phyloP scores from a whole-genome alignment of 2,113 vertebrate species.

The Paracanthobrama guichenoti region DNA sequence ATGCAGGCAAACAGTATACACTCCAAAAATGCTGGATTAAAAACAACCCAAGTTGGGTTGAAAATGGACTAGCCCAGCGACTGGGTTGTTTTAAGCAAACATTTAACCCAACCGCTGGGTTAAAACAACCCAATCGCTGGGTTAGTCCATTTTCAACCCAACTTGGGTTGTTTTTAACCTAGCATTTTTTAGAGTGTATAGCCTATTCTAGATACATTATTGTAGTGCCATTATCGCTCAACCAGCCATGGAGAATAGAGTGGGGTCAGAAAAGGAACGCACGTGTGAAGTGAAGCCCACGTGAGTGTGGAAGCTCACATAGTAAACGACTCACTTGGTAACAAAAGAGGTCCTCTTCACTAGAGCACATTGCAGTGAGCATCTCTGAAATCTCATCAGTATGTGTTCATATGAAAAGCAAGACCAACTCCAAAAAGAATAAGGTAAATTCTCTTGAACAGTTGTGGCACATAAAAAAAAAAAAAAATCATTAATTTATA shows the following conservation, averaged over 20 bases:
- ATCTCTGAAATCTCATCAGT: slow-evolving; percentile 4
- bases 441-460: not conserved
- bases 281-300: slow-evolving; percentile 61
- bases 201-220: slow-evolving; percentile 20
- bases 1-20: slow-evolving; percentile 10
- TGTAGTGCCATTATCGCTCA: slow-evolving; percentile 43
- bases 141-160: too few relatives aligned
- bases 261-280: slow-evolving; percentile 47
- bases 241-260: slow-evolving; percentile 51
- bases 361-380: slow-evolving; percentile 14
- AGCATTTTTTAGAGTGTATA: too few relatives aligned
- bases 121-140: too few relatives aligned
- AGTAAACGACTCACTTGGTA: slow-evolving; percentile 33
- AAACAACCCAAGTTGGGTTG: too few relatives aligned
- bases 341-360: slow-evolving; percentile 34
- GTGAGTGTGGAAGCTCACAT: slow-evolving; percentile 61
- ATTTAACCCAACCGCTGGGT: too few relatives aligned
- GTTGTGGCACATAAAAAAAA: too few relatives aligned
- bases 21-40: too few relatives aligned
- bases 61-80: too few relatives aligned
- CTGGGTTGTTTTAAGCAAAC: too few relatives aligned
- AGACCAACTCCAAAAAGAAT: not conserved
- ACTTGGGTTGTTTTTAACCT: too few relatives aligned
- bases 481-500: not conserved
- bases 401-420: not conserved